phyloP scores from a whole-genome alignment of 2,888 invertebrate genomes.

The Drosophila cracens region DNA sequence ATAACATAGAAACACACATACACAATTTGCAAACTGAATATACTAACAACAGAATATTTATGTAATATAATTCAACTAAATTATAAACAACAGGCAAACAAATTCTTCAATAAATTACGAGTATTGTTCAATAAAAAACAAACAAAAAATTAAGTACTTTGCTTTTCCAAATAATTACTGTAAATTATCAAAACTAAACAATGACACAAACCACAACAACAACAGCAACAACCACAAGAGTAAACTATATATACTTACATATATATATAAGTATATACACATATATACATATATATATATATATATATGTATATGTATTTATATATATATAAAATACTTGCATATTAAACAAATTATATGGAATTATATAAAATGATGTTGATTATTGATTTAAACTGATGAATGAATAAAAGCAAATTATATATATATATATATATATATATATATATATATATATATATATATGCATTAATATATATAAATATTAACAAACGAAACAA shows the following conservation, averaged over 20 bases:
- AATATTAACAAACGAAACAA: slow-evolving; percentile 59
- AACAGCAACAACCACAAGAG: slow-evolving; percentile 59
- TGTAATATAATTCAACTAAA: slow-evolving; percentile 80
- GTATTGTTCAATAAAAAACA: slow-evolving; percentile 66
- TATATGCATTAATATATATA: slow-evolving; percentile 57
- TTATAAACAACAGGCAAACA: slow-evolving; percentile 52
- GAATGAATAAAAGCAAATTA: slow-evolving; percentile 67
- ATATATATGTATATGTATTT: slow-evolving; percentile 57
- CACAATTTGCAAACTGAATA: slow-evolving; percentile 62
- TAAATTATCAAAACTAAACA: slow-evolving; percentile 63
- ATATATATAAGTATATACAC: slow-evolving; percentile 35
- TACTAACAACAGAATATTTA: slow-evolving; percentile 64
- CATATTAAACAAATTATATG: slow-evolving; percentile 79
- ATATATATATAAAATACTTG: slow-evolving; percentile 65
- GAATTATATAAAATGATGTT: slow-evolving; percentile 79
- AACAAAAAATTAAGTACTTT: slow-evolving; percentile 55
- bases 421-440: slow-evolving; percentile 37
- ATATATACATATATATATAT: slow-evolving; percentile 43
- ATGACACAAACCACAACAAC: slow-evolving; percentile 58
- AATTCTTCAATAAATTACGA: slow-evolving; percentile 56
- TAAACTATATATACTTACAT: slow-evolving; percentile 62
- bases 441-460: slow-evolving; percentile 54
- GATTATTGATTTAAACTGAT: slow-evolving; percentile 78
- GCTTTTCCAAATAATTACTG: slow-evolving; percentile 73
- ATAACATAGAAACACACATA: slow-evolving; percentile 37